A percentile compares a stretch with the other conserved stretches of the same genome.
These are phyloP conservation scores for Proctacanthus coquilletti DNA, from an alignment of 1,140 invertebrate genomes.

Conservation along the genomic window DNA sequence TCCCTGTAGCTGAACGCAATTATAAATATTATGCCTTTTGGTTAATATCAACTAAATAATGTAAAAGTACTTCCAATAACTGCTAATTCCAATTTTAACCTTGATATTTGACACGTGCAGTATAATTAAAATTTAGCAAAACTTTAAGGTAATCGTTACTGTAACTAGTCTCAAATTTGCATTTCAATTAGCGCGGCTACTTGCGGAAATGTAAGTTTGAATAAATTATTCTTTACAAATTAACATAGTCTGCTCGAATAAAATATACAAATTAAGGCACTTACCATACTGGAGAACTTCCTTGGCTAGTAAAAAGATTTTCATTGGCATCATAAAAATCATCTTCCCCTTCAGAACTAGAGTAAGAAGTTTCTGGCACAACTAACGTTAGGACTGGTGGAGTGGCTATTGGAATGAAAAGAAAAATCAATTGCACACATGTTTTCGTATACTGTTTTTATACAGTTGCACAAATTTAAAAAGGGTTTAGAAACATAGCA, in stretches of 20 bases:
- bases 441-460: no score
- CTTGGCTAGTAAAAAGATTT: conserved; percentile 39
- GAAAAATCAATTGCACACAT: no score
- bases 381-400: conserved; percentile 23
- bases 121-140: no score
- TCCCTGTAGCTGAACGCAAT: no score
- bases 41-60: no score
- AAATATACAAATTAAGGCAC: conserved; percentile 17
- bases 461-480: no score
- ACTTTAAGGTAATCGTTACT: neutral
- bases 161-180: neutral
- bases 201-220: neutral
- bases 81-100: no score
- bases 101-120: no score
- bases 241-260: neutral
- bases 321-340: conserved; percentile 92
- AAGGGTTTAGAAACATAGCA: no score
- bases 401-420: conserved; percentile 7
- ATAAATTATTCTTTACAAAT: neutral
- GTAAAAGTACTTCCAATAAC: no score
- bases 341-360: conserved; percentile 91
- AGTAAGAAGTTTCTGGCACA: conserved; percentile 85
- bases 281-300: conserved; percentile 33
- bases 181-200: neutral
- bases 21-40: no score